Percentiles rank a stretch among this genome's conserved stretches.
These are phyloP conservation scores for Limosa lapponica DNA, from an alignment of 2,797 vertebrate genomes.

Conservation along the genomic window DNA sequence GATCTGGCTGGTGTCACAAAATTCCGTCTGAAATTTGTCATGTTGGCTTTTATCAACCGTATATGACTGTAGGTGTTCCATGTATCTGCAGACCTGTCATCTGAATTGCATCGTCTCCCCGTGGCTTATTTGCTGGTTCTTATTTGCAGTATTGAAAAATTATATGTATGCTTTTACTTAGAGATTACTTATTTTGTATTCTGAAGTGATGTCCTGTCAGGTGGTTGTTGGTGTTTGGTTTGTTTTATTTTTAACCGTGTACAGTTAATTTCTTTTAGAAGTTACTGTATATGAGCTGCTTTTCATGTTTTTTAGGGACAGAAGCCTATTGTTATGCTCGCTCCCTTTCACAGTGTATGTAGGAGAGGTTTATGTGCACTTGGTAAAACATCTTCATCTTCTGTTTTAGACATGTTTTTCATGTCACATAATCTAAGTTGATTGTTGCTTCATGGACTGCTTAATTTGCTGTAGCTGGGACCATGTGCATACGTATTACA, in stretches of 20 bases:
- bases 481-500: rapidly evolving
- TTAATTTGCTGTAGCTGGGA: not conserved
- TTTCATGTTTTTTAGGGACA: not conserved
- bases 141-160: not conserved
- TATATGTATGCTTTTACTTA: not conserved
- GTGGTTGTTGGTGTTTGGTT: not conserved
- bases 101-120: not conserved
- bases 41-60: not conserved
- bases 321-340: not conserved
- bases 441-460: not conserved
- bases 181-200: not conserved
- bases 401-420: not conserved
- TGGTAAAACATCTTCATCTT: not conserved
- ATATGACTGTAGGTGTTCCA: not conserved
- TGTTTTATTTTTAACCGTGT: not conserved
- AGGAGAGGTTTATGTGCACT: not conserved
- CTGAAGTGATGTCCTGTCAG: not conserved
- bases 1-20: not conserved
- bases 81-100: not conserved
- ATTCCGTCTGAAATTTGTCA: not conserved
- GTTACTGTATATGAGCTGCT: not conserved
- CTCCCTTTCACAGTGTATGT: not conserved
- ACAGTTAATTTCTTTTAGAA: not conserved
- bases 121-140: not conserved
- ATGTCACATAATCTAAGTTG: not conserved